Percentiles rank a stretch among this genome's conserved stretches.
phyloP scores from a whole-genome alignment of 2,888 invertebrate species.

The Buathra laborator region DNA sequence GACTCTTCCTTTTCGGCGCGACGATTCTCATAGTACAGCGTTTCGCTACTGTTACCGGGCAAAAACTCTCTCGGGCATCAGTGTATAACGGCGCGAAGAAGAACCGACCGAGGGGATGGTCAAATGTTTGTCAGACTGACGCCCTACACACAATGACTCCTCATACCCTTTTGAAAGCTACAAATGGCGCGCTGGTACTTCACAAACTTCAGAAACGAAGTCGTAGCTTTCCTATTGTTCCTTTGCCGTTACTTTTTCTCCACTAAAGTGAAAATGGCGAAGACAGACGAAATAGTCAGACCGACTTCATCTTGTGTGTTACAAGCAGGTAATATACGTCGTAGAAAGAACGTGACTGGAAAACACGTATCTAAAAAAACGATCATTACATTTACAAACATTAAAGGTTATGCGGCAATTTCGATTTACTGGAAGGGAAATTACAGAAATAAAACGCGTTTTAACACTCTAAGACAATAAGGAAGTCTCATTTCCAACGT shows the following conservation, averaged over 20 bases:
- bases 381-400: too few species aligned
- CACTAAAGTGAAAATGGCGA: neutral
- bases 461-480: too few species aligned
- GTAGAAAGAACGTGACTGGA: too few species aligned
- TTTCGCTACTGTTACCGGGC: conserved; percentile 14
- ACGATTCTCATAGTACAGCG: conserved; percentile 1
- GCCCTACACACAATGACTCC: conserved; percentile 58
- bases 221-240: neutral
- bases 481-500: too few species aligned
- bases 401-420: too few species aligned
- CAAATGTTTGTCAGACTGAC: conserved; percentile 61
- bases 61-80: conserved; percentile 19
- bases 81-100: conserved; percentile 19
- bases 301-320: too few species aligned
- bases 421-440: too few species aligned
- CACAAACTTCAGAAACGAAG: neutral
- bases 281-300: neutral
- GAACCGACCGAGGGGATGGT: conserved; percentile 13
- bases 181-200: conserved; percentile 31
- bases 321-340: too few species aligned
- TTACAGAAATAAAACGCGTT: too few species aligned
- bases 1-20: conserved; percentile 39
- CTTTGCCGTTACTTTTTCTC: neutral
- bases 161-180: conserved; percentile 15
- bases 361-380: too few species aligned